A percentile compares a stretch with the other conserved stretches of the same genome.
phyloP scores from a whole-genome alignment of 2,113 vertebrate species.

The Vimba vimba region DNA sequence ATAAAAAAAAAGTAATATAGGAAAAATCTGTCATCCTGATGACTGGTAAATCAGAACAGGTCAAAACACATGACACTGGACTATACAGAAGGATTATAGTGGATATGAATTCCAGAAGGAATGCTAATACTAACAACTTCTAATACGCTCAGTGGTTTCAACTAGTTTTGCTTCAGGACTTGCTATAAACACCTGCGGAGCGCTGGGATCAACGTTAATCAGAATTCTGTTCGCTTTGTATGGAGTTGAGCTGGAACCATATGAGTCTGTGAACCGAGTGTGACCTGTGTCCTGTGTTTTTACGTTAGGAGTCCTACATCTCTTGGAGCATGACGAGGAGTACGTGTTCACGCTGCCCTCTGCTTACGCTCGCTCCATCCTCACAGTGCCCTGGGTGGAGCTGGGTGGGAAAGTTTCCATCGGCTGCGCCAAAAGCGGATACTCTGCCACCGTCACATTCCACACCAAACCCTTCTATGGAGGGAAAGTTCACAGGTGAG shows the following conservation, averaged over 20 bases:
- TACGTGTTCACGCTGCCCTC: conserved; percentile 82
- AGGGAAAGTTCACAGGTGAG: conserved; percentile 91
- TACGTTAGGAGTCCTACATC: conserved; percentile 68
- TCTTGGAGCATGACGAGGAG: conserved; percentile 73
- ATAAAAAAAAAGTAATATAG: neutral
- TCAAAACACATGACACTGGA: neutral
- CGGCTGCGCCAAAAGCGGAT: conserved; percentile 85
- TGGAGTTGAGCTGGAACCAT: neutral
- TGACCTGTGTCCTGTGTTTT: neutral
- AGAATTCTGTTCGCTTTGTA: neutral
- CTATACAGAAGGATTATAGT: neutral
- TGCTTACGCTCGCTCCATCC: conserved; percentile 92
- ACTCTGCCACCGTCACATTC: conserved; percentile 85
- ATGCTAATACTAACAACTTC: neutral
- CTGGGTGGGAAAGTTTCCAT: conserved; percentile 91
- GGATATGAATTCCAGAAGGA: neutral
- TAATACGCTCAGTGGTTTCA: neutral
- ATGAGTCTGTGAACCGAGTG: neutral
- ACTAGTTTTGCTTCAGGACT: neutral
- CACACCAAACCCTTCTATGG: conserved; percentile 95
- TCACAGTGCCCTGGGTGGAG: conserved; percentile 93
- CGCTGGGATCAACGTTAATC: neutral
- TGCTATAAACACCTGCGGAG: neutral
- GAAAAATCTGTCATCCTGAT: neutral
- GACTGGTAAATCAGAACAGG: neutral